Percentiles rank a stretch among this genome's conserved stretches.
Conservation (phyloP, 1,140 invertebrate species). For the Acromyrmex heyeri region DNA sequence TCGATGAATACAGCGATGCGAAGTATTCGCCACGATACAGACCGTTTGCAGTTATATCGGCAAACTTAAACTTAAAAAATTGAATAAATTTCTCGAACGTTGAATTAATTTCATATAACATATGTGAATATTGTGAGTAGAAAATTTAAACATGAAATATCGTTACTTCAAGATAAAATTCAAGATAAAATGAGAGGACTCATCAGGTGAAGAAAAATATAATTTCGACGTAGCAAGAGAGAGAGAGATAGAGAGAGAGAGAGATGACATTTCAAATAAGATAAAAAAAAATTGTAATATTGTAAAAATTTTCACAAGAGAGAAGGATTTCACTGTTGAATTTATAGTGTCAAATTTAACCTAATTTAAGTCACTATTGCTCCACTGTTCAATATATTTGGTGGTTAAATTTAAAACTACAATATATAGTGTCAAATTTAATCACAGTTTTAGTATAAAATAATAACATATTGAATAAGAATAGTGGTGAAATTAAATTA, state of each 20-base stretch:
- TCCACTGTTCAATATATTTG: no score
- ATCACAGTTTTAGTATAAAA: no score
- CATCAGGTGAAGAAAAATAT: slow-evolving; percentile 13
- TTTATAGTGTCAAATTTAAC: no score
- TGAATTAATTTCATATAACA: slow-evolving; percentile 5
- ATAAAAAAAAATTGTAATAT: slow-evolving; percentile 30
- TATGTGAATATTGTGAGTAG: background rate
- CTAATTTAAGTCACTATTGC: no score
- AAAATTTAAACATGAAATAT: slow-evolving; percentile 10
- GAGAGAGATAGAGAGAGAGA: background rate
- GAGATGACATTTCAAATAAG: slow-evolving; percentile 16
- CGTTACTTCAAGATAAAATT: background rate
- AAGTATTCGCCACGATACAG: background rate
- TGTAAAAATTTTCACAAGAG: slow-evolving; percentile 25
- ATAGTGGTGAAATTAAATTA: no score
- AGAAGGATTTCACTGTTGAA: background rate
- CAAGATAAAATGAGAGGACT: slow-evolving; percentile 6
- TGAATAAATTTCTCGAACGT: slow-evolving; percentile 7
- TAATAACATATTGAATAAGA: no score
- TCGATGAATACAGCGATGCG: background rate
- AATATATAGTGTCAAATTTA: no score
- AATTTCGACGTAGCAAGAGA: background rate
- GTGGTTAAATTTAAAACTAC: no score
- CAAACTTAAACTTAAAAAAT: background rate
- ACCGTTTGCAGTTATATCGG: slow-evolving; percentile 1